Evolutionary conservation across 2,113 vertebrate genomes (phyloP).

Genomic region (Ceratotherium simum): DNA sequence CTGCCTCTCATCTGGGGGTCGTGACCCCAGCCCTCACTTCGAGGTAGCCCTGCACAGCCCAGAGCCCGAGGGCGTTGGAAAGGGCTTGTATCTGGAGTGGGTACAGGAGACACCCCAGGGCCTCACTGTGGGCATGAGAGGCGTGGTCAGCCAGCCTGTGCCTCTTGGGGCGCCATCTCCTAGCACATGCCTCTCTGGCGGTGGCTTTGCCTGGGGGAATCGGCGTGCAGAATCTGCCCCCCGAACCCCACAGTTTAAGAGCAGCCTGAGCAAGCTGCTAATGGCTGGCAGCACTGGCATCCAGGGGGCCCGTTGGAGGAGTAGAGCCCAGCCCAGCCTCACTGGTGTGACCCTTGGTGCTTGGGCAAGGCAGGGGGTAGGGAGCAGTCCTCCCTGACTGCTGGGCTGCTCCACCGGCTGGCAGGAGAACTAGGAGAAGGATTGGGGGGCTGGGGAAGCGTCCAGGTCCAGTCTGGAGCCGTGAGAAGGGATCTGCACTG

Average conservation of each 20-base stretch:
- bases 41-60: not conserved
- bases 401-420: not conserved
- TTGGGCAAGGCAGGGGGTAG: not conserved
- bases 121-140: not conserved
- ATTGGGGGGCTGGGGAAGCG: not conserved
- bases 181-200: not conserved
- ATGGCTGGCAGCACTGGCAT: not conserved
- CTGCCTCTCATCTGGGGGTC: not conserved
- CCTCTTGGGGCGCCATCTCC: not conserved
- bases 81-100: not conserved
- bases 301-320: not conserved
- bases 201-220: not conserved
- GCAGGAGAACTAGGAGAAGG: not conserved
- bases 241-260: not conserved
- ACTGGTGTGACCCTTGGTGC: not conserved
- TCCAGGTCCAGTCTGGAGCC: not conserved
- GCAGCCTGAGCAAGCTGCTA: not conserved
- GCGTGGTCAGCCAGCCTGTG: not conserved
- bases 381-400: not conserved
- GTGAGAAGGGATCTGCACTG: conserved; percentile 42
- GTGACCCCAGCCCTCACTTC: not conserved
- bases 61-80: not conserved
- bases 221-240: not conserved
- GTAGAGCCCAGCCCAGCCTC: not conserved
- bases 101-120: not conserved